phyloP scores from a whole-genome alignment of 2,797 vertebrate species.

The Xerus rutilus region DNA sequence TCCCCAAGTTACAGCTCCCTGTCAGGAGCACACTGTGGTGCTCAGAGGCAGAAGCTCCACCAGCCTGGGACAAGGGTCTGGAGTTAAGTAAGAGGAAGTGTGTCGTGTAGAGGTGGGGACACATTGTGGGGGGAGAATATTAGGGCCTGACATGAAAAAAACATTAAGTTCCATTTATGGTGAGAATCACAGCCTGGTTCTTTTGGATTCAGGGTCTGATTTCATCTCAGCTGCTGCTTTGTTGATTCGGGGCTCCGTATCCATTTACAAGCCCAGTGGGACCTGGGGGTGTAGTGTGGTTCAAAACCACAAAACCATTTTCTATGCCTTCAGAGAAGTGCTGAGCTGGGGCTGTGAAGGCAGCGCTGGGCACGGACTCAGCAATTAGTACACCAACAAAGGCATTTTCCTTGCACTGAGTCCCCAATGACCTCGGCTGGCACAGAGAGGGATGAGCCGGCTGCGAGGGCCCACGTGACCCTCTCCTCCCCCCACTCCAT shows the following conservation, averaged over 20 bases:
- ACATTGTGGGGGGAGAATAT: background rate
- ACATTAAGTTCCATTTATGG: background rate
- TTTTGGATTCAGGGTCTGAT: conserved; percentile 12
- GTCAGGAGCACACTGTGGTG: background rate
- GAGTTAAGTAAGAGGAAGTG: background rate
- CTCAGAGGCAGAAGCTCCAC: background rate
- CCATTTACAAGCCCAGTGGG: conserved; percentile 60
- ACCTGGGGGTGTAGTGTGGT: conserved; percentile 31
- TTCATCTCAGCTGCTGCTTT: conserved; percentile 45
- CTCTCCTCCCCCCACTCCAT: background rate
- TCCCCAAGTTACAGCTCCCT: background rate
- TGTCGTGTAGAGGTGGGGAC: background rate
- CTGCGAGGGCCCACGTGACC: conserved; percentile 15
- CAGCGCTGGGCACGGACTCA: background rate
- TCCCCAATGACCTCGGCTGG: background rate
- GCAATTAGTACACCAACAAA: conserved; percentile 25
- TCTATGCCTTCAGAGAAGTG: conserved; percentile 35
- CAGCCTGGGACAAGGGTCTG: rapidly evolving
- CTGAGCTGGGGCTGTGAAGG: background rate
- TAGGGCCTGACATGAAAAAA: background rate
- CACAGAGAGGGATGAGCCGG: background rate
- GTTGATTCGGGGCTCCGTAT: conserved; percentile 14
- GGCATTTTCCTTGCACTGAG: background rate
- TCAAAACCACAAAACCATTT: conserved; percentile 63
- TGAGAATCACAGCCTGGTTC: conserved; percentile 42